These are phyloP conservation scores for Drosophila ezoana DNA, from an alignment of 2,888 invertebrate genomes.

Conservation along the genomic window DNA sequence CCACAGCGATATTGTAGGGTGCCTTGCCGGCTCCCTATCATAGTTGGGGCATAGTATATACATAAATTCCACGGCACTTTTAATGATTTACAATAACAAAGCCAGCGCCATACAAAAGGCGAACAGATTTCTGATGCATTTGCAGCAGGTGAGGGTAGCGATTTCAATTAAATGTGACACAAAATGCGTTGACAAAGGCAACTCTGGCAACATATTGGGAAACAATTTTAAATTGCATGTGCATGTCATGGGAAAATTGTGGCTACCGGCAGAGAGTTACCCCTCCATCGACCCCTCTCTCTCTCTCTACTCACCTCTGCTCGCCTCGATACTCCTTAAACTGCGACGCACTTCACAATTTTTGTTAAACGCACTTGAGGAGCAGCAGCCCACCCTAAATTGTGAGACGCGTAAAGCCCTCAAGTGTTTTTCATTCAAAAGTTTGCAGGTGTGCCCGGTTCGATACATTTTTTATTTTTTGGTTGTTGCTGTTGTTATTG, in stretches of 20 bases:
- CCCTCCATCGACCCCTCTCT: neutral
- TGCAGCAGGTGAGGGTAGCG: slow-evolving; percentile 73
- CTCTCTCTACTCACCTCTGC: neutral
- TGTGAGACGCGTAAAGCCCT: slow-evolving; percentile 54
- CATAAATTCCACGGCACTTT: slow-evolving; percentile 59
- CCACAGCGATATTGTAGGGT: slow-evolving; percentile 53
- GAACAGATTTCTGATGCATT: slow-evolving; percentile 63
- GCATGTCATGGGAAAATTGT: slow-evolving; percentile 66
- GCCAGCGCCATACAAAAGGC: slow-evolving; percentile 42
- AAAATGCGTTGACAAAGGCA: slow-evolving; percentile 68
- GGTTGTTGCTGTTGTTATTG: slow-evolving; percentile 21
- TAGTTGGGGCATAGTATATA: slow-evolving; percentile 16
- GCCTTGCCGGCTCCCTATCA: slow-evolving; percentile 25
- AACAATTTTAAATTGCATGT: slow-evolving; percentile 74
- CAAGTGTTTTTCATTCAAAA: slow-evolving; percentile 70
- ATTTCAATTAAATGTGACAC: slow-evolving; percentile 78
- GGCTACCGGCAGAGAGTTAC: slow-evolving; percentile 23
- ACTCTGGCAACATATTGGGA: slow-evolving; percentile 54
- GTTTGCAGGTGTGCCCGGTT: slow-evolving; percentile 73
- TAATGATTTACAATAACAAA: slow-evolving; percentile 76
- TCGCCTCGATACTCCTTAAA: slow-evolving; percentile 19
- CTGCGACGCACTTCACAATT: slow-evolving; percentile 68
- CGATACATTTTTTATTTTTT: slow-evolving; percentile 57
- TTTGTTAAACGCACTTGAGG: slow-evolving; percentile 66
- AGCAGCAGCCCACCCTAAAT: slow-evolving; percentile 70